Conservation (phyloP, 1,140 invertebrate genomes). For the Scaptodrosophila lebanonensis region DNA sequence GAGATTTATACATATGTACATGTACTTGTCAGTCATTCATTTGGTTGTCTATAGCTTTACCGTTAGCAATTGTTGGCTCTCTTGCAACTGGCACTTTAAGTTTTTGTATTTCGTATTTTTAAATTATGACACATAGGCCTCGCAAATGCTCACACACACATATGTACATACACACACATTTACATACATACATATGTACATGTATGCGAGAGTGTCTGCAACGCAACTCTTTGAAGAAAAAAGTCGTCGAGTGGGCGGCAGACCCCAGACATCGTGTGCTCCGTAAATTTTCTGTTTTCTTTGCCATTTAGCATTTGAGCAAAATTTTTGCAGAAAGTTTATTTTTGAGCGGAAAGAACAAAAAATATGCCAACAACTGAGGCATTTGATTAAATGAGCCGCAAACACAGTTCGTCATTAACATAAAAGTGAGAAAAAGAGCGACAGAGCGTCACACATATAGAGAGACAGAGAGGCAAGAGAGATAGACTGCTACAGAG, state of each 20-base stretch:
- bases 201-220: conserved; percentile 2
- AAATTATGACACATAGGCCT: conserved; percentile 63
- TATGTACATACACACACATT: conserved; percentile 10
- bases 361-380: conserved; percentile 34
- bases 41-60: conserved; percentile 37
- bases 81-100: conserved; percentile 25
- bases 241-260: conserved; percentile 64
- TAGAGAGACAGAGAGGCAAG: conserved; percentile 17
- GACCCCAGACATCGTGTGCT: conserved; percentile 23
- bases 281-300: conserved; percentile 15
- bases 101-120: conserved; percentile 56
- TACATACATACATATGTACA: background rate
- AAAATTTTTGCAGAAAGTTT: too few relatives aligned
- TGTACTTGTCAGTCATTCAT: too few relatives aligned
- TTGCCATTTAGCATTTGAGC: conserved; percentile 5
- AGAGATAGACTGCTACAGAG: conserved; percentile 1
- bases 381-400: conserved; percentile 45
- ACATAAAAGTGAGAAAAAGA: too few relatives aligned
- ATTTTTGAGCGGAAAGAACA: too few relatives aligned
- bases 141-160: conserved; percentile 4
- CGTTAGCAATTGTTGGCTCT: conserved; percentile 37
- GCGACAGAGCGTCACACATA: too few relatives aligned
- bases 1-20: conserved; percentile 1
- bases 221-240: conserved; percentile 47
- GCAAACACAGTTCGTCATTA: conserved; percentile 36